Base-by-base conservation (phyloP, 2,797 vertebrate genomes). In the Salarias fasciatus region DNA sequence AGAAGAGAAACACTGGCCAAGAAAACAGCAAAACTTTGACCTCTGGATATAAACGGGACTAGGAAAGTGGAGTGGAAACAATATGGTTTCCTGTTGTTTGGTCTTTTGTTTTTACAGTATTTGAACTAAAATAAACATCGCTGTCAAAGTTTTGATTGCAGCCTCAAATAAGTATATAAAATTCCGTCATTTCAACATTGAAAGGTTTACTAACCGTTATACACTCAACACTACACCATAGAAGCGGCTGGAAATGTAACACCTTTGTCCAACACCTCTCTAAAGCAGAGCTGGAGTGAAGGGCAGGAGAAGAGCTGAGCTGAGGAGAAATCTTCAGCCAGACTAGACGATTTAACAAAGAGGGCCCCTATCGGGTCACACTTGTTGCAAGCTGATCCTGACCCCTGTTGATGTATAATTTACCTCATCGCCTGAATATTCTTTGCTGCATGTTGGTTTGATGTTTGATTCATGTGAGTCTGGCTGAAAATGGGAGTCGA, bases 381-480 rank as follows among this genome's bases (percentile, higher is more conserved):
- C 77, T 56, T 89, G 85, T 84, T 83, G 86, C 86, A 66, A 49
- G 55, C 77, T 69, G 70, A 64, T 76, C 58, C 57, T 69, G 80
- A 89, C 76, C 78, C 79, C 64, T 80, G 76, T 80, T 82, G 81
- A 88, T 91, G 68, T 90, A 87, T 91, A 86, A 90, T 92, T 91
- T 82, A 87, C 78, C 42, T 9, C 0, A 33, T 35, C 53, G 67
- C 41, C 55, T 90, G 60, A 91, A 90, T 90, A 87, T 88, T 88
- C 69, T 80, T 64, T 77, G 60, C 65, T 47, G 52, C 75, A 66
- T 58, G 46, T 75, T 72, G 60, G 75, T 87, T 92, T 89, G 82
- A 92, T 91, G 84, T 85, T 91, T 88, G 69, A 92, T 90, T 92
- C 44, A 82, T 86, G 77, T 40, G 57, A 53, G 51, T 69, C 64